These are phyloP conservation scores for Diadegma fenestrale DNA, from an alignment of 2,888 invertebrate genomes.

Conservation along the genomic window DNA sequence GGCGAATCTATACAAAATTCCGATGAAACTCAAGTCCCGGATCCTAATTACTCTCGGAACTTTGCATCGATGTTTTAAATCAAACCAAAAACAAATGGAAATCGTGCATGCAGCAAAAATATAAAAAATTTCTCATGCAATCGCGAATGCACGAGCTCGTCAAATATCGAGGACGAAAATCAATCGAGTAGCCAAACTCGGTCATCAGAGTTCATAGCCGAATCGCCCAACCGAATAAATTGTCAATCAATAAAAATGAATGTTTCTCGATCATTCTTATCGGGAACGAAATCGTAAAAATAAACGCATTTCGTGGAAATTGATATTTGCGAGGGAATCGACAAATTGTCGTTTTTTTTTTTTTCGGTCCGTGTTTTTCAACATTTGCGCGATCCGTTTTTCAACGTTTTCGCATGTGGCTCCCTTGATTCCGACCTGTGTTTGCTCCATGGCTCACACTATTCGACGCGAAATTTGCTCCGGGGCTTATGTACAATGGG, in stretches of 20 bases:
- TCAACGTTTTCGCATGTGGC: neutral
- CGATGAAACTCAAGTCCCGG: neutral
- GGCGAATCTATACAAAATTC: neutral
- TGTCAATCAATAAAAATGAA: neutral
- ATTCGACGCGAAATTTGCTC: conserved; percentile 19
- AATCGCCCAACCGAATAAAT: neutral
- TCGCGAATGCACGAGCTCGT: neutral
- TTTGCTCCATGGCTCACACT: neutral
- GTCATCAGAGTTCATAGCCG: neutral
- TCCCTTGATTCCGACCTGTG: conserved; percentile 28
- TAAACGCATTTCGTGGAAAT: neutral
- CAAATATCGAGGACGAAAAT: neutral
- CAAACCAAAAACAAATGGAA: neutral
- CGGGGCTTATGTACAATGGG: neutral
- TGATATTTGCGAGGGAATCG: neutral
- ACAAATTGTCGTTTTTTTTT: neutral
- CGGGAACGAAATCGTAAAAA: neutral
- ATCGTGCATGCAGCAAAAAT: neutral
- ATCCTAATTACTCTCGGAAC: neutral
- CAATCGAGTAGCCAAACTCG: neutral
- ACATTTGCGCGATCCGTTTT: conserved; percentile 6
- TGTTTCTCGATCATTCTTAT: neutral
- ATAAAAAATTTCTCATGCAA: neutral
- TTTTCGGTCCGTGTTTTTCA: neutral
- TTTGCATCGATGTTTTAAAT: neutral